A percentile compares a stretch with the other conserved stretches of the same genome.
phyloP scores from a whole-genome alignment of 2,888 invertebrate species.

The Harpalus rubripes region DNA sequence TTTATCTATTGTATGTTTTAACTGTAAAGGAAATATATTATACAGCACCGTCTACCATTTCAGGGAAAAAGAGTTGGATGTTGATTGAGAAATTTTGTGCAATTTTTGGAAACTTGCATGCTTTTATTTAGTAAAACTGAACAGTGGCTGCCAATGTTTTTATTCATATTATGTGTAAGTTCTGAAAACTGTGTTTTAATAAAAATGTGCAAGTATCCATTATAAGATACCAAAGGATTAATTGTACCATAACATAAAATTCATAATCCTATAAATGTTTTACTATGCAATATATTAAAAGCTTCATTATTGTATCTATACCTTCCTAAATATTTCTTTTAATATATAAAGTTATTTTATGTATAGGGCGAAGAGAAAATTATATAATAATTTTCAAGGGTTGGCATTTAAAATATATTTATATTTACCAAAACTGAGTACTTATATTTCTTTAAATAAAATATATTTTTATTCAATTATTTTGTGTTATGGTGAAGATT shows the following conservation, averaged over 20 bases:
- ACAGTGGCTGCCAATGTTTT: slow-evolving; percentile 18
- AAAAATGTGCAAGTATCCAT: slow-evolving; percentile 49
- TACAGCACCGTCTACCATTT: slow-evolving; percentile 52
- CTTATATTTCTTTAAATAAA: slow-evolving; percentile 36
- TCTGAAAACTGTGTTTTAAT: slow-evolving; percentile 13
- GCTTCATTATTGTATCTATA: slow-evolving; percentile 47
- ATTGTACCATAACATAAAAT: slow-evolving; percentile 51
- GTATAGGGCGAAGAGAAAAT: slow-evolving; percentile 20
- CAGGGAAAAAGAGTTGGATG: slow-evolving; percentile 40
- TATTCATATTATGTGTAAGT: neutral
- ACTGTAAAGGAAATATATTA: slow-evolving; percentile 35
- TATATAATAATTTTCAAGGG: slow-evolving; percentile 36
- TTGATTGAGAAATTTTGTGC: slow-evolving; percentile 42
- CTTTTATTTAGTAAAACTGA: slow-evolving; percentile 30
- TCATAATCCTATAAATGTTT: slow-evolving; percentile 39
- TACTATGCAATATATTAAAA: slow-evolving; percentile 33
- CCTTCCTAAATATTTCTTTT: slow-evolving; percentile 27
- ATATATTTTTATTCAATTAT: slow-evolving; percentile 20
- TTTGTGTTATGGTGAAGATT: slow-evolving; percentile 54
- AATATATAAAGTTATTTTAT: slow-evolving; percentile 30
- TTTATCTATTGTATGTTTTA: slow-evolving; percentile 45
- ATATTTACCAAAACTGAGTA: slow-evolving; percentile 18
- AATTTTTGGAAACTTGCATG: slow-evolving; percentile 47
- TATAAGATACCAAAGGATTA: slow-evolving; percentile 21
- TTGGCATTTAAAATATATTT: slow-evolving; percentile 33